Base-by-base conservation (phyloP, 2,888 invertebrate species). In the Mechanitis messenoides region DNA sequence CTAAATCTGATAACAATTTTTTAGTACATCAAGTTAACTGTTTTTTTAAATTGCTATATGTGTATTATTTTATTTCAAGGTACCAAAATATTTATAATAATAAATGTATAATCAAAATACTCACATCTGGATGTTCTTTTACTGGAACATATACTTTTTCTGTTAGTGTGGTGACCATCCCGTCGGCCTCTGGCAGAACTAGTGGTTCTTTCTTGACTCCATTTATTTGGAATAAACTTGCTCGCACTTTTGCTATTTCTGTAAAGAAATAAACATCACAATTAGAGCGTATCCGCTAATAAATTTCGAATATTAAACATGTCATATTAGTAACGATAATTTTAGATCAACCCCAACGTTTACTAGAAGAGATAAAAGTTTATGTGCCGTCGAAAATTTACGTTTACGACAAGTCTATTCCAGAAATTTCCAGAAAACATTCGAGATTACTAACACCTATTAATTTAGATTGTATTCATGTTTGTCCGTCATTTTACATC, bases 81-180 rank as follows among this genome's bases (percentile, higher is more conserved):
- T 1, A 20, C 20, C 20, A 20, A 20, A 20, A 20, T 20, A 0
- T 20, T 20, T 20, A 20, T 20, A 20, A 42, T 42, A 9, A 9
- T 2, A 42, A 42, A 9, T 42, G 1, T 9, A 42, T 7, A 9
- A 42, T 2, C 42, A 5, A 35, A 64, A 65, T 77, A 96, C 98
- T 97, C 92, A 99, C 98, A 91, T 99, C 99, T 92, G 99, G 99
- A 91, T 98, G 97, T 90, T 99, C 98, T 93, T 98, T 98, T 78
- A 98, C 98, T 84, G 99, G 99, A 84, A 99, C 99, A 91, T 98
- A 99, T 80, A 99, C 97, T 94, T 99, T 99, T 92, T 99, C 99
- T 91, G 98, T 97, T 82, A 97, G 93, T 80, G 97, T 96, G 76
- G 96, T 95, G 80, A 96, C 93, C 79, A 95, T 93, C 71, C 98